These are phyloP conservation scores for Ips typographus DNA, from an alignment of 1,140 invertebrate species.

Conservation along the genomic window DNA sequence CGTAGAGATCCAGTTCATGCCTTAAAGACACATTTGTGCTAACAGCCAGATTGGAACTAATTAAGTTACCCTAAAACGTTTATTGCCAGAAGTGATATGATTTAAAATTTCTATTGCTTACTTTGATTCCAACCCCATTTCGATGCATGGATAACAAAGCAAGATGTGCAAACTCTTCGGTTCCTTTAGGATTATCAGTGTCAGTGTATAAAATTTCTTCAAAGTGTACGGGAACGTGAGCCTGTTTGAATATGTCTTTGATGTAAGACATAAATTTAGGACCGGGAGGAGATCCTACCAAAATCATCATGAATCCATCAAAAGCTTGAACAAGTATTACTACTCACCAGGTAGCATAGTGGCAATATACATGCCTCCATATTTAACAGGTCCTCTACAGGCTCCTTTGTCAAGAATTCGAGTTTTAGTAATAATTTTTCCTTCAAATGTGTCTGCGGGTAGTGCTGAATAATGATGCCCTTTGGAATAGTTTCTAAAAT, in stretches of 20 bases:
- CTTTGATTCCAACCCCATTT: slow-evolving; percentile 70
- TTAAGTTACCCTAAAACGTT: slow-evolving; percentile 27
- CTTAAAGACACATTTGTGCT: slow-evolving; percentile 42
- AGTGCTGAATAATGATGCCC: slow-evolving; percentile 22
- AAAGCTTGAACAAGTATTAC: background rate
- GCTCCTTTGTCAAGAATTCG: slow-evolving; percentile 4
- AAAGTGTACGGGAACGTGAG: slow-evolving; percentile 66
- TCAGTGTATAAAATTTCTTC: slow-evolving; percentile 56
- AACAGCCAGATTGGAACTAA: slow-evolving; percentile 15
- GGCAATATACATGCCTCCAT: slow-evolving; percentile 63
- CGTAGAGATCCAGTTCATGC: slow-evolving; percentile 63
- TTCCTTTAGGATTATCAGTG: slow-evolving; percentile 49
- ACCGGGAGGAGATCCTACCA: slow-evolving; percentile 55
- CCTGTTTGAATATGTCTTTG: slow-evolving; percentile 58
- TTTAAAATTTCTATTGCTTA: background rate
- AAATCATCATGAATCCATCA: background rate
- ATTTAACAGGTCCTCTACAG: slow-evolving; percentile 36
- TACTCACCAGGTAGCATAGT: slow-evolving; percentile 59
- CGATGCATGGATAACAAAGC: slow-evolving; percentile 64
- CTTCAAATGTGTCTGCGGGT: slow-evolving; percentile 28
- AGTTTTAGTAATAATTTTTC: slow-evolving; percentile 14
- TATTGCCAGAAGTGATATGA: too few species aligned
- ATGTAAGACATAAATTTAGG: slow-evolving; percentile 61
- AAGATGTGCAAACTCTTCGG: slow-evolving; percentile 55
- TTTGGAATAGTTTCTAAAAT: background rate